Evolutionary conservation across 1,140 invertebrate species (phyloP).

Genomic region (Glomeris maerens): DNA sequence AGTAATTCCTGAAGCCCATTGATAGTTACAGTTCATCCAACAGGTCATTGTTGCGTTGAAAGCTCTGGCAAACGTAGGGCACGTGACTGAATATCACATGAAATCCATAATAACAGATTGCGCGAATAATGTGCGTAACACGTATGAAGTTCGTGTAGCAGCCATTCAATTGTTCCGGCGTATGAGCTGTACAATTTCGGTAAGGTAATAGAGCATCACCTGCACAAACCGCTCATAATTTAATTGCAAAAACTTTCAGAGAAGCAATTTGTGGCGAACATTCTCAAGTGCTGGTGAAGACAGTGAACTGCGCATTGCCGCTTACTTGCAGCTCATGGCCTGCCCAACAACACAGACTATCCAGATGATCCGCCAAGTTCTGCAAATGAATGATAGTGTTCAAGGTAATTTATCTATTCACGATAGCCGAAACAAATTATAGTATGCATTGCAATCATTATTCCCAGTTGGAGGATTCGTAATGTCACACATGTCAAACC

Average conservation of each 20-base stretch:
- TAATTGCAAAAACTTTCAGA: constrained; percentile 6
- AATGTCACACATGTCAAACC: constrained; percentile 76
- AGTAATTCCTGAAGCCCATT: background rate
- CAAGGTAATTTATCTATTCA: constrained; percentile 46
- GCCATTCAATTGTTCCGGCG: constrained; percentile 34
- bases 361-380: constrained; percentile 48
- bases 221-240: background rate
- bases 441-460: background rate
- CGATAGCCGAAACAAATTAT: background rate
- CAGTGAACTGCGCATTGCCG: constrained; percentile 67
- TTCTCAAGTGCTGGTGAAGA: constrained; percentile 58
- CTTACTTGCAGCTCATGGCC: constrained; percentile 75
- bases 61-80: constrained; percentile 72
- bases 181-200: constrained; percentile 23
- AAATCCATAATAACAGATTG: constrained; percentile 28
- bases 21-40: background rate
- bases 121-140: constrained; percentile 24
- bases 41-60: constrained; percentile 54
- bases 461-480: constrained; percentile 76
- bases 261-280: constrained; percentile 28
- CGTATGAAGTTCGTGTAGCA: constrained; percentile 29
- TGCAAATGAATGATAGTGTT: constrained; percentile 65
- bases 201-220: constrained; percentile 23
- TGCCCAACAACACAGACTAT: constrained; percentile 66
- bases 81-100: constrained; percentile 19